Evolutionary conservation across 1,140 invertebrate species (phyloP), one percentile per base, ranked within the genome.

Genomic region (Acromyrmex echinatior): DNA sequence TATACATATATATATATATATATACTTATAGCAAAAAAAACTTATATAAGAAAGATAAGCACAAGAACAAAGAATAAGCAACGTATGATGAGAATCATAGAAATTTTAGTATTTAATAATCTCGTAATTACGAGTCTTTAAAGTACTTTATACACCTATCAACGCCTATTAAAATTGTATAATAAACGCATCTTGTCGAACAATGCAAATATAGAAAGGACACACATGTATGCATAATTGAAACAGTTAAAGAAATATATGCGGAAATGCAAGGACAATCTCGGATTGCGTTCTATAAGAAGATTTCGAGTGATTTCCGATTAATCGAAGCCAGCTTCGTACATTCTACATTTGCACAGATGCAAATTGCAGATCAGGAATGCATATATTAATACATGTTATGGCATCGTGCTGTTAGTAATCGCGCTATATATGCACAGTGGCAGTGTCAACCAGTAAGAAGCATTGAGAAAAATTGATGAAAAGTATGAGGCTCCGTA

Each of bases 381-480:
- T 5, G 21, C 9, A 45, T 45, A 45, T 10, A 62, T 62, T 63
- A 76, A 77, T 39, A 16, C 31, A 39, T n/a, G 39, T 39, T 65
- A 39, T 49, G 39, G 9, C 10, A 78, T 63, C 3, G 39, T 14
- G 35, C 12, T 45, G 45, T 68, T 45, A 45, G 35, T 28, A 51
- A 25, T 49, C 66, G 25, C 5, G 9, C 58, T 62, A 16, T 45
- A 25, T 3, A 10, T 31, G 39, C 39, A 31, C 18, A 12, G 35
- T 28, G 10, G 5, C 28, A 31, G 25, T n/a, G 25, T 14, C 58
- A 10, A 77, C 3, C 74, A 63, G n/a, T 16, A 39, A 16, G 31
- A 76, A 60, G 53, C 3, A 2, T 58, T 58, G 73, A 45, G 25
- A 78, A 31, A 78, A 78, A 78, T 49, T 25, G 21, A 62, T 16